A percentile compares a stretch with the other conserved stretches of the same genome.
Evolutionary conservation across 1,140 invertebrate species (phyloP).

Genomic region (Stratiolaelaps scimitus): DNA sequence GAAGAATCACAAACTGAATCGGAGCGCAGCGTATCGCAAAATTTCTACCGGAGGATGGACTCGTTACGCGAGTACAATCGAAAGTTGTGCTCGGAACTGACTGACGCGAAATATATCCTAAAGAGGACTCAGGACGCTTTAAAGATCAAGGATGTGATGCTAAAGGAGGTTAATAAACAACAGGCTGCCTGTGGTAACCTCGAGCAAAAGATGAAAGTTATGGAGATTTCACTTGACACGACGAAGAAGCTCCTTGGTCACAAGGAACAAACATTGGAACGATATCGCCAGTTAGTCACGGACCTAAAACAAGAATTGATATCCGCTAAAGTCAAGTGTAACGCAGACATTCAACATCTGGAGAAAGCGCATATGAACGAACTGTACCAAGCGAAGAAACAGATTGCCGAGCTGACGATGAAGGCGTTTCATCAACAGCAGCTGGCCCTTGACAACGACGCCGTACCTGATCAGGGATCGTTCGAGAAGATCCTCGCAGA

Average conservation of each 20-base stretch:
- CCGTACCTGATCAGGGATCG: background rate
- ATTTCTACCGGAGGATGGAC: conserved; percentile 14
- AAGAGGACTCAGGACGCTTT: conserved; percentile 18
- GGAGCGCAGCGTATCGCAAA: background rate
- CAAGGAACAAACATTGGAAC: conserved; percentile 19
- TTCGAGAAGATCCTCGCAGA: conserved; percentile 19
- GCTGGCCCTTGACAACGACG: background rate
- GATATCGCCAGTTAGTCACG: conserved; percentile 18
- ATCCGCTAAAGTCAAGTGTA: conserved; percentile 12
- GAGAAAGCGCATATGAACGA: conserved; percentile 21
- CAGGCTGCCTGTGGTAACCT: conserved; percentile 16
- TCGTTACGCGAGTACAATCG: conserved; percentile 19
- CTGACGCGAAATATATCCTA: conserved; percentile 10
- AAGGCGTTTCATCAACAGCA: conserved; percentile 16
- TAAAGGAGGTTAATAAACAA: conserved; percentile 15
- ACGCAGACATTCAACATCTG: background rate
- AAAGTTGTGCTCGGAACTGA: conserved; percentile 16
- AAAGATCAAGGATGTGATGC: conserved; percentile 12
- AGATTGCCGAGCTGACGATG: conserved; percentile 25
- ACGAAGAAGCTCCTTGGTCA: conserved; percentile 23
- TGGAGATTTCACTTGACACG: conserved; percentile 19
- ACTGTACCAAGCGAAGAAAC: conserved; percentile 19
- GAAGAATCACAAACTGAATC: conserved; percentile 24
- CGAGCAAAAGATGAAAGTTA: conserved; percentile 8
- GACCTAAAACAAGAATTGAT: conserved; percentile 16